These are phyloP conservation scores for Tylochromis polylepis DNA, from an alignment of 2,113 vertebrate species.

Conservation along the genomic window DNA sequence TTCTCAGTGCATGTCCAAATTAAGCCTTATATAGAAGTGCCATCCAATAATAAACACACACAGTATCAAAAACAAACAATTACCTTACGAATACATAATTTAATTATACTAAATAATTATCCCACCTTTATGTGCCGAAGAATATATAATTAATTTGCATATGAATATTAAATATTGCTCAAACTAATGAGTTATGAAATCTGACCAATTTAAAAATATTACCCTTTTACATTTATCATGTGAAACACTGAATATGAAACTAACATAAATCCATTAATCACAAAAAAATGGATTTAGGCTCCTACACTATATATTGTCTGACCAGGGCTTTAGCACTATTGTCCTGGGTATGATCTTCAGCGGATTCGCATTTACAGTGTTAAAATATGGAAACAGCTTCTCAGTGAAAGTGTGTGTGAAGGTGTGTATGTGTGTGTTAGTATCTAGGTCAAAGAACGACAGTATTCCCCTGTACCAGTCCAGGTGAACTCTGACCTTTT, in stretches of 20 bases:
- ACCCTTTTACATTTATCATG: neutral
- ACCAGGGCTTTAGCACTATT: neutral
- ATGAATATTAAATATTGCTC: neutral
- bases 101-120: fast-evolving
- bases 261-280: neutral
- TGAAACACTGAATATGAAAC: neutral
- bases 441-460: neutral
- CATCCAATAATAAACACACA: neutral
- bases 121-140: neutral
- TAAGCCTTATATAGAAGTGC: neutral
- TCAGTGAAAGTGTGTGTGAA: neutral
- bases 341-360: neutral
- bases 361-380: neutral
- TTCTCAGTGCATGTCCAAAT: neutral
- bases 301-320: neutral
- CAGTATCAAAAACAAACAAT: no score
- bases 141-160: neutral
- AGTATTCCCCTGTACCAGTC: neutral
- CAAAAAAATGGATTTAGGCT: neutral
- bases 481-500: neutral
- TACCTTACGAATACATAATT: neutral
- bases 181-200: neutral
- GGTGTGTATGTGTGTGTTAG: neutral
- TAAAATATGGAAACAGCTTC: neutral
- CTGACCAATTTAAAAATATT: neutral